Evolutionary conservation across 2,113 vertebrate species (phyloP).

Genomic region (Lepus timidus): DNA sequence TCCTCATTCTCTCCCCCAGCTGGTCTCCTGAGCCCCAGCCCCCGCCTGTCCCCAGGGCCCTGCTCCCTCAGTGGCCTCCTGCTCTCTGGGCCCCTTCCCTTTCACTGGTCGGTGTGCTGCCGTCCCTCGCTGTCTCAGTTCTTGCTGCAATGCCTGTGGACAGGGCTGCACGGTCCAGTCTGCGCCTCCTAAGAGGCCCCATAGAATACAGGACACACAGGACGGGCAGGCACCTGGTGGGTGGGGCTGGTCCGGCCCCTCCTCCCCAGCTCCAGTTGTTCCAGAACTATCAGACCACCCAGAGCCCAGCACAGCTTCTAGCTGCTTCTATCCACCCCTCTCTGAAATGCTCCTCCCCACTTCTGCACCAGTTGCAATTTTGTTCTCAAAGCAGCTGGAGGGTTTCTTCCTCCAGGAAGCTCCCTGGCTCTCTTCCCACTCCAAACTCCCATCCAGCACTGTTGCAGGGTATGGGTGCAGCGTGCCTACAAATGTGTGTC

Average conservation of each 20-base stretch:
- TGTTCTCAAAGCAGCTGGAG: background rate
- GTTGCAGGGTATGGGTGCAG: background rate
- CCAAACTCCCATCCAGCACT: background rate
- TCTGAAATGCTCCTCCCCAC: background rate
- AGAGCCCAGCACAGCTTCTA: background rate
- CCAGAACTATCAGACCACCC: background rate
- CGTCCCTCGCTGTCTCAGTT: background rate
- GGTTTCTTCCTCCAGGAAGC: background rate
- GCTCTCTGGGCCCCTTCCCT: background rate
- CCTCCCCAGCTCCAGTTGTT: background rate
- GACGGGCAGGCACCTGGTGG: background rate
- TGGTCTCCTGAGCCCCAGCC: background rate
- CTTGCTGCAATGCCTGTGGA: conserved; percentile 5
- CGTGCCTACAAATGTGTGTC: background rate
- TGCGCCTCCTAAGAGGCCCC: background rate
- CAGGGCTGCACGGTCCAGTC: background rate
- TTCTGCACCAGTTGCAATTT: background rate
- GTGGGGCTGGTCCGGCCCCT: background rate
- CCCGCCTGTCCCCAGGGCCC: background rate
- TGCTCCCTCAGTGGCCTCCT: background rate
- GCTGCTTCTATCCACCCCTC: background rate
- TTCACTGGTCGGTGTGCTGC: background rate
- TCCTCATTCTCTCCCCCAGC: background rate
- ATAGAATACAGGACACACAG: background rate
- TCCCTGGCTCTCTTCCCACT: background rate